Percentiles rank a stretch among this genome's conserved stretches.
Conservation (phyloP, 2,888 invertebrate species). For the Lycia hirtaria region DNA sequence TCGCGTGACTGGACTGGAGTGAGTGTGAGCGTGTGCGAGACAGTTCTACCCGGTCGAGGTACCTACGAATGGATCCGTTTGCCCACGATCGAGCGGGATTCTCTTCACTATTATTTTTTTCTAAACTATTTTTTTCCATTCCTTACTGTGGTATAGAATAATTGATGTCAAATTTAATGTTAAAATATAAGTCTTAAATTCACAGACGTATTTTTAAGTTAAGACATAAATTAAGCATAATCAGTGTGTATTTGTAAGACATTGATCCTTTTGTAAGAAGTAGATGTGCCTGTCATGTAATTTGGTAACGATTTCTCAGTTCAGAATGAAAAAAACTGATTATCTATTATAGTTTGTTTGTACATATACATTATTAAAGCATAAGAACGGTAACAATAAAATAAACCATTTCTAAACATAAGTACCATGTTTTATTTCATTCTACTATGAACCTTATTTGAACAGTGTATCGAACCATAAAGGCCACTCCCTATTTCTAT, state of each 20-base stretch:
- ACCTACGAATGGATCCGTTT: conserved; percentile 49
- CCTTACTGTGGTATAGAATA: conserved; percentile 83
- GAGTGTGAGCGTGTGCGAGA: conserved; percentile 59
- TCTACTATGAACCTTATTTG: too few relatives aligned
- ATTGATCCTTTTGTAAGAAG: conserved; percentile 67
- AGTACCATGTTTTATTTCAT: conserved; percentile 32
- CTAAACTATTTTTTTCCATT: conserved; percentile 76
- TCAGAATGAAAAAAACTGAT: conserved; percentile 77
- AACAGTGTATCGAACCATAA: too few relatives aligned
- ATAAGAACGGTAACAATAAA: conserved; percentile 83
- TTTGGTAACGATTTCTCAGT: conserved; percentile 78
- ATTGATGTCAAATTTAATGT: conserved; percentile 76
- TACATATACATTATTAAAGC: conserved; percentile 83
- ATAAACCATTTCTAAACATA: conserved; percentile 82
- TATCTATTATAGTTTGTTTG: conserved; percentile 84
- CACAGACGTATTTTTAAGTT: conserved; percentile 80
- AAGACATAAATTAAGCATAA: conserved; percentile 77
- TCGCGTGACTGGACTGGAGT: conserved; percentile 50
- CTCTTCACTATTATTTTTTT: conserved; percentile 67
- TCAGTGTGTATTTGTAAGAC: conserved; percentile 75
- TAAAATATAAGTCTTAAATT: conserved; percentile 70
- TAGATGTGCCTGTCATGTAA: conserved; percentile 62
- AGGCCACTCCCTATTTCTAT: too few relatives aligned
- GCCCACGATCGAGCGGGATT: conserved; percentile 67
- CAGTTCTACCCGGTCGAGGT: conserved; percentile 60